These are phyloP conservation scores for Sebastiscus tertius DNA, from an alignment of 2,797 vertebrate genomes.

Conservation along the genomic window DNA sequence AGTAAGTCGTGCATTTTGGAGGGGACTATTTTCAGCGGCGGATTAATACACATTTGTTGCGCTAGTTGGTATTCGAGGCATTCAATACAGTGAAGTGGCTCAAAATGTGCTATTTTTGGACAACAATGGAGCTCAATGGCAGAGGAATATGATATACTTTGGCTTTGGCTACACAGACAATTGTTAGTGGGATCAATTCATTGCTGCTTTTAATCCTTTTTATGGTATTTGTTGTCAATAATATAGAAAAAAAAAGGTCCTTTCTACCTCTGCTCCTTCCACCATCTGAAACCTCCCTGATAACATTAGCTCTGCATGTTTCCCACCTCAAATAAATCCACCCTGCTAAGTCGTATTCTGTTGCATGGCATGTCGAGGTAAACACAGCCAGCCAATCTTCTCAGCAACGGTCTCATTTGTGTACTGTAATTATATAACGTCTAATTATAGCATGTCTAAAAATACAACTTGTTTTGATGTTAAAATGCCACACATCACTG, in stretches of 20 bases:
- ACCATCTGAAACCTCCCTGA: background rate
- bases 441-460: slow-evolving; percentile 20
- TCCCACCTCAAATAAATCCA: background rate
- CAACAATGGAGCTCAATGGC: background rate
- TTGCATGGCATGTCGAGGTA: background rate
- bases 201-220: no score
- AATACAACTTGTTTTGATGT: background rate
- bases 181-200: no score
- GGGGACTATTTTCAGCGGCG: background rate
- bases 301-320: background rate
- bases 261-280: background rate
- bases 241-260: background rate
- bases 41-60: background rate
- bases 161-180: background rate
- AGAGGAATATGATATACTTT: background rate
- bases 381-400: background rate
- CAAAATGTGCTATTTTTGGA: background rate
- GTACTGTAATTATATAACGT: slow-evolving; percentile 17
- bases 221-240: no score
- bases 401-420: background rate
- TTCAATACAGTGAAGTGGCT: background rate
- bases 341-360: background rate
- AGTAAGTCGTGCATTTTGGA: background rate
- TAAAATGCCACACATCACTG: background rate
- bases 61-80: background rate